Base-by-base conservation (phyloP, 1,140 invertebrate species). In the Calephelis virginiensis region DNA sequence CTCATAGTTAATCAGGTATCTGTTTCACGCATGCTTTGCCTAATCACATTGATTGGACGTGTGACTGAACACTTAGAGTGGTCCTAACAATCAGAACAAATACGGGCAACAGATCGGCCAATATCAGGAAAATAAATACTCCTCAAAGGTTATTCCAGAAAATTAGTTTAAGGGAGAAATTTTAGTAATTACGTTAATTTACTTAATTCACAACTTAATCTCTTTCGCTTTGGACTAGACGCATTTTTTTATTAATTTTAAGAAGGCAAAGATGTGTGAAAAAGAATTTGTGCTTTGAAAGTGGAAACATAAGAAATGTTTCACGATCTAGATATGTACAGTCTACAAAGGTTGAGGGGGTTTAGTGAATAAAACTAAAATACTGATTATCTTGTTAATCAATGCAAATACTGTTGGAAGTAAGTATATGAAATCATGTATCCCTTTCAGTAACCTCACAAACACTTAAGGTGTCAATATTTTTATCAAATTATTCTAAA, bases 161-260 rank as follows among this genome's bases (percentile, higher is more conserved):
- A 40, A 67, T 53, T 67, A 67, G 68, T 63, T 71, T 67, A 73
- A 61, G 66, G 78, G 75, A 78, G 77, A 81, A 72, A 71, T 74
- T 78, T 83, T 80, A 76, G 70, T 75, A 71, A 72, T 78, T 73
- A 80, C 72, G 74, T 81, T 80, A 78, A 81, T 76, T 85, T 75
- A 89, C 84, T 88, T 86, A 87, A 73, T 76, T 73, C 79, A 86
- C 80, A 78, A 84, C 78, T 87, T 89, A 91, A 89, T 91, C 85
- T 91, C 89, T 83, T 88, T 90, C 78, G 80, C 78, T 85, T 85
- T 91, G 86, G 89, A 91, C 89, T 91, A 91, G 89, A 91, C 81
- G 85, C 83, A 89, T 86, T 86, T 84, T 40, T 83, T 81, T 70
- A 76, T 81, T 85, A 85, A 83, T 84, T 76, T 88, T 84, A 90